Percentiles rank a stretch among this genome's conserved stretches.
Evolutionary conservation across 2,797 vertebrate genomes (phyloP).

Genomic region (Poeciliopsis gracilis): DNA sequence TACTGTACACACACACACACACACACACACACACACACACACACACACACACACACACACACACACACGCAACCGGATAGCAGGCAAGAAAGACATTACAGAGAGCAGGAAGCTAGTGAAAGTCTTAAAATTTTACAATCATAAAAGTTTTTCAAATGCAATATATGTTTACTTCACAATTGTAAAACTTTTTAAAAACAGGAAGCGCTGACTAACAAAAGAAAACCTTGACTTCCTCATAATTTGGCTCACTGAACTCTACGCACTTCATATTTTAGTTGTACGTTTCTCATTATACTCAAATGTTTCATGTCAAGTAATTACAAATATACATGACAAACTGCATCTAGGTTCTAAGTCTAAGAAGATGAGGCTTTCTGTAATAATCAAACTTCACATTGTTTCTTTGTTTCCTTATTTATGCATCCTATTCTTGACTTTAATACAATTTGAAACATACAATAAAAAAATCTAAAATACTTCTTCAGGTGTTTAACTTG

Average conservation of each 20-base stretch:
- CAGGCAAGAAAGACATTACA: too few species aligned
- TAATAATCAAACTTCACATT: not conserved
- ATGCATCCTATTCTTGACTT: not conserved
- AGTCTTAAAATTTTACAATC: not conserved
- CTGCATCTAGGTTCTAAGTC: not conserved
- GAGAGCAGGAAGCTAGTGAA: too few species aligned
- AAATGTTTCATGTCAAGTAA: not conserved
- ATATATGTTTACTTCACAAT: not conserved
- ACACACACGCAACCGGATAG: too few species aligned
- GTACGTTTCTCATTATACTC: not conserved
- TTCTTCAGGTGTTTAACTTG: not conserved
- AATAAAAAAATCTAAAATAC: too few species aligned
- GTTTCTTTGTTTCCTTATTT: not conserved
- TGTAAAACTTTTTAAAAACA: not conserved
- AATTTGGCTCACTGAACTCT: not conserved
- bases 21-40: too few species aligned
- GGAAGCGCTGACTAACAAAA: not conserved
- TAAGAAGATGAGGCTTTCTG: not conserved
- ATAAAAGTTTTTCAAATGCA: not conserved
- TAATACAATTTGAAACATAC: not conserved
- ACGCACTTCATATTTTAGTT: not conserved
- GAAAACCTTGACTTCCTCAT: not conserved
- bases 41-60: too few species aligned
- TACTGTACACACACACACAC: too few species aligned
- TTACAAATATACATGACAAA: not conserved